Evolutionary conservation across 2,113 vertebrate genomes (phyloP), one percentile per base, ranked within the genome.

Genomic region (Synchiropus splendidus): DNA sequence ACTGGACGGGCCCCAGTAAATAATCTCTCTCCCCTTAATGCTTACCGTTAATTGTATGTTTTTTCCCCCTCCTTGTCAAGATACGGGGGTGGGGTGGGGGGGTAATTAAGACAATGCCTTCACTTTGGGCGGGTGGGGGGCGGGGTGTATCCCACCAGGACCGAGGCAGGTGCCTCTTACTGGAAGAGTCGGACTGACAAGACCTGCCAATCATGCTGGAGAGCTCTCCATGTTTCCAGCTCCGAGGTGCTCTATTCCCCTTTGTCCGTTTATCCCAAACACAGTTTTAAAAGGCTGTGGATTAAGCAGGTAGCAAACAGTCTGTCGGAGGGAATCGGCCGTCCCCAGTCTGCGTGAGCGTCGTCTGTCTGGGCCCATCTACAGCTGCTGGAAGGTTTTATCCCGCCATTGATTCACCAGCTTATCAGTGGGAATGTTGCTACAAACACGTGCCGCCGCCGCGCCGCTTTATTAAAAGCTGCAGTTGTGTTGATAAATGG

Each of bases 11-110:
- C 70, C 76, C 70, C 74, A 68, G 78, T 81, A 81, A 80, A 81
- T 80, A 82, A 84, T 76, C 78, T 73, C 64, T 60, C 64, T 65
- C 66, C 51, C 40, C 59, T 75, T 75, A 81, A 79, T 52, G 61
- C 67, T 85, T 74, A 78, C 64, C 48, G 67, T 83, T 85, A 83
- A 85, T 85, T 85, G 78, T 82, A 74, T 78, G 75, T 80, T 58
- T 74, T 49, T 35, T 44, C 21, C 16, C 36, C 42, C 41, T 44
- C 38, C 67, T 58, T 51, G 51, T 72, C 48, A 52, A 70, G 58
- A 63, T 51, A 49, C n/a, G 54, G 35, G 35, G 39, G 34, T 49
- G 14, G 49, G 10, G 41, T 34, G 13, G 47, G 45, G 70, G 72
- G 64, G 70, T 85, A 83, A 84, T 86, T 85, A 85, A 80, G 70